These are phyloP conservation scores for Poecilobothrus nobilitatus DNA, from an alignment of 2,888 invertebrate genomes.

Conservation along the genomic window DNA sequence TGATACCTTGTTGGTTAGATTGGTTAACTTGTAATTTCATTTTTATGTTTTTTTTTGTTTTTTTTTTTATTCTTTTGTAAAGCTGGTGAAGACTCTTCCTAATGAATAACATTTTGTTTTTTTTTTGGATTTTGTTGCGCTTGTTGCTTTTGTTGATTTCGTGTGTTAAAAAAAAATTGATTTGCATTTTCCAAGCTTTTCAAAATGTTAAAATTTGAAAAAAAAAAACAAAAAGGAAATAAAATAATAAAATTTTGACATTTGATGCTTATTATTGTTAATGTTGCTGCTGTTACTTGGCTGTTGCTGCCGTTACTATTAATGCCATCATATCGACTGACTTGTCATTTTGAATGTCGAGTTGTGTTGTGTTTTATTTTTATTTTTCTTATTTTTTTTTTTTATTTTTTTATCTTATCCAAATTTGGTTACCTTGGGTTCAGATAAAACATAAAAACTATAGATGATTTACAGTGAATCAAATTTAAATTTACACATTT, in stretches of 20 bases:
- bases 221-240: not conserved
- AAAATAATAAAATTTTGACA: slow-evolving; percentile 1
- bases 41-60: too few species aligned
- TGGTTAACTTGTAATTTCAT: not conserved
- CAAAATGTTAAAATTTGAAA: not conserved
- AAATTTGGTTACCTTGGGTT: too few species aligned
- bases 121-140: not conserved
- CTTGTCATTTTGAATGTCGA: not conserved
- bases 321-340: not conserved
- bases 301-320: not conserved
- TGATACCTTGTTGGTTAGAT: slow-evolving; percentile 3
- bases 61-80: not conserved
- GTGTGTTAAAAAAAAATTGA: too few species aligned
- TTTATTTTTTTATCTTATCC: too few species aligned
- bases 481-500: too few species aligned
- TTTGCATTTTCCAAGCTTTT: too few species aligned
- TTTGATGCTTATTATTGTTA: not conserved
- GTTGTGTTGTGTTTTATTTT: not conserved
- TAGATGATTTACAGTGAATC: too few species aligned
- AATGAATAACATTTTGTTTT: not conserved
- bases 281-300: not conserved
- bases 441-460: too few species aligned
- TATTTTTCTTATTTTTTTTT: not conserved
- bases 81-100: not conserved
- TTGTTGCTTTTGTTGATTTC: too few species aligned